A percentile compares a stretch with the other conserved stretches of the same genome.
phyloP scores from a whole-genome alignment of 2,888 invertebrate species.

The Ecliptopera silaceata region DNA sequence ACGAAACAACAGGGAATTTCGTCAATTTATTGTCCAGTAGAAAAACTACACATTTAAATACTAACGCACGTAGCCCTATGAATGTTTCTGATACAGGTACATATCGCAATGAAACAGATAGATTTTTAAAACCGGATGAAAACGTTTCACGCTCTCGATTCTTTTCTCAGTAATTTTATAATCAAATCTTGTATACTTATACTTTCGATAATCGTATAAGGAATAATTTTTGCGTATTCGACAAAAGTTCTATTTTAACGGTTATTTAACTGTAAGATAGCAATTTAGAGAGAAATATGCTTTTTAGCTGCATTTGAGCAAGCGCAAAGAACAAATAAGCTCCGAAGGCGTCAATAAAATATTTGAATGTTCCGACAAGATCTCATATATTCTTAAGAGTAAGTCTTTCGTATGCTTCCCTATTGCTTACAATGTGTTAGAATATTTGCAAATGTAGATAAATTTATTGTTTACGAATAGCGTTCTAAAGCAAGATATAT shows the following conservation, averaged over 20 bases:
- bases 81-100: not conserved
- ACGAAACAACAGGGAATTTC: conserved; percentile 20
- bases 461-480: not conserved
- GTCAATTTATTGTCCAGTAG: conserved; percentile 15
- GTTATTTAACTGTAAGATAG: no score
- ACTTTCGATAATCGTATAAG: no score
- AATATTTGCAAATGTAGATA: not conserved
- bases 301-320: no score
- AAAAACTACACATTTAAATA: conserved; percentile 18
- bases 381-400: not conserved
- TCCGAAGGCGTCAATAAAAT: no score
- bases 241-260: no score
- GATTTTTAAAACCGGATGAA: conserved; percentile 9
- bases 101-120: not conserved
- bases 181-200: no score
- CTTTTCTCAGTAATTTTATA: conserved; percentile 4
- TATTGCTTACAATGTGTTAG: no score
- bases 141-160: conserved; percentile 4
- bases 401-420: not conserved
- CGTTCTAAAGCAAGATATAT: not conserved
- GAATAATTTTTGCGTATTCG: no score
- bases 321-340: no score
- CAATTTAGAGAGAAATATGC: no score
- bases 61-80: not conserved
- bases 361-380: not conserved